A percentile compares a stretch with the other conserved stretches of the same genome.
Evolutionary conservation across 2,888 invertebrate genomes (phyloP).

Genomic region (Cynaeus angustus): DNA sequence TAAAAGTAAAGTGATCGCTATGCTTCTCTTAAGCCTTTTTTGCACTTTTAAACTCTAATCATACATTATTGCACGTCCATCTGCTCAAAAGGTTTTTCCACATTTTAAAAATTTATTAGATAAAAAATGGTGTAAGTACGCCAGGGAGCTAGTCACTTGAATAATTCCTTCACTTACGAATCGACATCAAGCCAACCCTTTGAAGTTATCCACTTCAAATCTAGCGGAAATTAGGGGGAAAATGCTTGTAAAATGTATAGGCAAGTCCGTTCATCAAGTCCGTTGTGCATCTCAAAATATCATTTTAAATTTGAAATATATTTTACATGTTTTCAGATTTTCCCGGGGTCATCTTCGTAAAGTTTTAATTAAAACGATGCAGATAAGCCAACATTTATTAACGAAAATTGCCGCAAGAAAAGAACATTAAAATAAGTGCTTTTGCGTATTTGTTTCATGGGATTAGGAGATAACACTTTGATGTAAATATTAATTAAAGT

Average conservation of each 20-base stretch:
- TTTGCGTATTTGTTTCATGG: slow-evolving; percentile 15
- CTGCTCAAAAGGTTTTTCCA: too few species aligned
- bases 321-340: background rate
- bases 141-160: slow-evolving; percentile 16
- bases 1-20: too few species aligned
- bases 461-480: background rate
- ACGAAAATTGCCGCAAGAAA: background rate
- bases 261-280: background rate
- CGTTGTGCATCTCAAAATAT: too few species aligned
- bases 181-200: slow-evolving; percentile 14
- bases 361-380: slow-evolving; percentile 39
- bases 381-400: slow-evolving; percentile 17
- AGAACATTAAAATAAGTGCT: slow-evolving; percentile 13
- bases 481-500: too few species aligned
- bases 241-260: slow-evolving; percentile 8
- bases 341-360: too few species aligned
- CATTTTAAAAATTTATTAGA: slow-evolving; percentile 1
- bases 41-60: too few species aligned
- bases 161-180: slow-evolving; percentile 6
- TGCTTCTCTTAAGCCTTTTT: too few species aligned
- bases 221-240: slow-evolving; percentile 27
- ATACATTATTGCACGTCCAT: too few species aligned
- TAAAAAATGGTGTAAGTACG: slow-evolving; percentile 3
- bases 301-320: background rate
- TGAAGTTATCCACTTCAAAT: slow-evolving; percentile 22